phyloP scores from a whole-genome alignment of 2,888 invertebrate species.

The Pedicia rivosa region DNA sequence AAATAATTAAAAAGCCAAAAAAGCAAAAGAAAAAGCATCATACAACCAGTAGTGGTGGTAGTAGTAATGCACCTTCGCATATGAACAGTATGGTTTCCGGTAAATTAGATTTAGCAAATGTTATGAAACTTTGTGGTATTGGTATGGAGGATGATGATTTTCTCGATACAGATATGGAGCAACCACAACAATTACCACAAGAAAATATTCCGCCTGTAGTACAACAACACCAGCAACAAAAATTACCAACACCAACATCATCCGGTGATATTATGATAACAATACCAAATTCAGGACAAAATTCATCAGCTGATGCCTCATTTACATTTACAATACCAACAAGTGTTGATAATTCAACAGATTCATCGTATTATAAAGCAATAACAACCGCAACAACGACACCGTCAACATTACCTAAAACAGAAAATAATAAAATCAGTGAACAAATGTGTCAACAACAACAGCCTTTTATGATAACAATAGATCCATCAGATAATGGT shows the following conservation, averaged over 20 bases:
- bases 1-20: slow-evolving; percentile 7
- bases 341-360: slow-evolving; percentile 2
- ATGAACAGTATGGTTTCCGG: slow-evolving; percentile 23
- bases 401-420: background rate
- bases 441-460: slow-evolving; percentile 8
- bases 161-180: slow-evolving; percentile 21
- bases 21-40: slow-evolving; percentile 14
- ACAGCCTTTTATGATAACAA: slow-evolving; percentile 24
- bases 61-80: too few species aligned
- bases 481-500: slow-evolving; percentile 23
- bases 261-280: slow-evolving; percentile 30
- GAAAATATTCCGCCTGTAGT: slow-evolving; percentile 9
- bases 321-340: slow-evolving; percentile 29
- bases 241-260: slow-evolving; percentile 8
- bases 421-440: slow-evolving; percentile 2
- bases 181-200: slow-evolving; percentile 7
- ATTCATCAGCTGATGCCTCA: slow-evolving; percentile 23
- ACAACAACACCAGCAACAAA: slow-evolving; percentile 6
- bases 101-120: slow-evolving; percentile 51
- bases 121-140: slow-evolving; percentile 54
- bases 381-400: too few species aligned
- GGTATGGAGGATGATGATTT: slow-evolving; percentile 53
- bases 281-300: slow-evolving; percentile 26
- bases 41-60: too few species aligned
- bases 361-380: too few species aligned